Conservation (phyloP, 2,797 vertebrate species). For the Thalassophryne amazonica region DNA sequence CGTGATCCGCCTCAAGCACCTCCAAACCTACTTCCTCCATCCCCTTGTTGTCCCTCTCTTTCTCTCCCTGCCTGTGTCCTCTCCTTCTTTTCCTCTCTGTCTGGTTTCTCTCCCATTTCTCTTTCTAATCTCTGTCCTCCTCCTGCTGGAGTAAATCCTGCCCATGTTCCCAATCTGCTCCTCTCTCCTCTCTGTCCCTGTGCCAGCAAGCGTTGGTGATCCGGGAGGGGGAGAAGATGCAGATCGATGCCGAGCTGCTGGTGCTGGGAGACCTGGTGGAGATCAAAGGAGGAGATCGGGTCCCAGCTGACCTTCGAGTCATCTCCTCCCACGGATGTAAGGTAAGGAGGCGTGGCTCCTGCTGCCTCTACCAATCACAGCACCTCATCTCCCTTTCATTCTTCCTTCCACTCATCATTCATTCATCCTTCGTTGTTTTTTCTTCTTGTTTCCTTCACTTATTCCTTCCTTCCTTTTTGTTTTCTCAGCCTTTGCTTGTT, state of each 20-base stretch:
- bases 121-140: conserved; percentile 9
- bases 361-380: too few species aligned
- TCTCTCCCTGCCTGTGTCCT: conserved; percentile 17
- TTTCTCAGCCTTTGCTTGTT: too few species aligned
- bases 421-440: too few species aligned
- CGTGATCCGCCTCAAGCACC: conserved; percentile 54
- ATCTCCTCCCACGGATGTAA: conserved; percentile 89
- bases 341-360: conserved; percentile 67
- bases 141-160: conserved; percentile 38
- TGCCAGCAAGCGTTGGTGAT: conserved; percentile 93
- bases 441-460: too few species aligned
- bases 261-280: conserved; percentile 93
- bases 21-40: conserved; percentile 67
- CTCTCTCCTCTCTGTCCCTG: conserved; percentile 8
- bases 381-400: too few species aligned
- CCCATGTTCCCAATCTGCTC: conserved; percentile 23
- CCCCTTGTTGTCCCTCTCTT: conserved; percentile 23
- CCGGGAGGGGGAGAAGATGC: conserved; percentile 89
- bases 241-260: conserved; percentile 90
- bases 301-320: conserved; percentile 90
- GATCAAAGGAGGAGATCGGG: conserved; percentile 91
- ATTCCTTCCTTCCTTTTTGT: too few species aligned
- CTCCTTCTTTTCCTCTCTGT: background rate
- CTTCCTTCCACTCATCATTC: too few species aligned
- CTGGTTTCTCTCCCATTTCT: background rate